Base-by-base conservation (phyloP, 2,797 vertebrate genomes). In the Phaenicophaeus curvirostris region DNA sequence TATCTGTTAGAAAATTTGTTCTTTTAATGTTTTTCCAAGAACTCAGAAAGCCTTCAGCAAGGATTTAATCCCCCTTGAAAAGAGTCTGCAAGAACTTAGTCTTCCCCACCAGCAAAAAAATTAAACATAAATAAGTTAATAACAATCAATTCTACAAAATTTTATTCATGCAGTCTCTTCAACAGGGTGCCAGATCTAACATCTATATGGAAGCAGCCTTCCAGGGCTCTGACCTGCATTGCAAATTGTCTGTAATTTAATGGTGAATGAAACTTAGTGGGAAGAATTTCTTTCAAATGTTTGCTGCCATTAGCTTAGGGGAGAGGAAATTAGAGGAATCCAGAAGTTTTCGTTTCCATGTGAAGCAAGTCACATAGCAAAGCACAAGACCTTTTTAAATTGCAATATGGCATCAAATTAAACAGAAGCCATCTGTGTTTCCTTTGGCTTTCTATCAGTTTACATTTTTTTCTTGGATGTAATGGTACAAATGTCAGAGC, bases 291-390 rank as follows among this genome's bases (percentile, higher is more conserved):
- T 92, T 89, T 93, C 44, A 89, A 79, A 82, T 79, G 14, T 87
- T 88, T 89, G 55, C 57, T 95, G 74, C 59, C 68, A 82, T 96
- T 75, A 93, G 33, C 42, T 92, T 71, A 79, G 62, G 30, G 61
- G 48, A 89, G 62, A 88, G 59, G 73, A 89, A 90, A 79, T 93
- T 42, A 87, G 69, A 63, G n/a, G 39, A 93, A 93, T 78, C 53
- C 68, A 87, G 86, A 55, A 75, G 27, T 90, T 96, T 95, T 96
- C 51, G 73, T 85, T 93, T 91, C 89, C 80, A 71, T 90, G 78
- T 2, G 23, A 94, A 95, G 54, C 44, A 95, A 93, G 75, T 61
- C 75, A 72, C 58, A 87, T 21, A 93, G 82, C 39, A 80, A 42
- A 74, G 51, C 12, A 42, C 65, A 92, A 74, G 48, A 87, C 72